Evolutionary conservation across 2,888 invertebrate genomes (phyloP), one percentile per base, ranked within the genome.

Genomic region (Drosophila yooni): DNA sequence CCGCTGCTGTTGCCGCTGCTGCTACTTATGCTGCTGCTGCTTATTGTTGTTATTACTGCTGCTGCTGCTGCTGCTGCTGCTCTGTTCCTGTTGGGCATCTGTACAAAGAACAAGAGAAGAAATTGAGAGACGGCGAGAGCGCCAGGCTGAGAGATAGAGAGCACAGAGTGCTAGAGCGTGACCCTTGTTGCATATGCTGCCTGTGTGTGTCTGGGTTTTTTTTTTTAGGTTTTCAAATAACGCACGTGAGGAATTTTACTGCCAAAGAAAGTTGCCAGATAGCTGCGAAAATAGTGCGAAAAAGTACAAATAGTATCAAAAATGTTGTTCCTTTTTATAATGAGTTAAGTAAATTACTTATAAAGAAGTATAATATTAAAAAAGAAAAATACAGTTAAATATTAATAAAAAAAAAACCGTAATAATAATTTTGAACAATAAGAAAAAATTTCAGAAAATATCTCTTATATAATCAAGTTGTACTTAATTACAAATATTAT

Each of bases 161-260:
- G 56, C 43, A 46, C 34, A 5, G 15, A 57, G 51, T 11, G 29
- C 36, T 70, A 81, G 69, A 63, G 60, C 50, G n/a, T 72, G 69
- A 66, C 76, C 87, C 76, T 72, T 83, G 83, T 85, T 85, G 86
- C 83, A 82, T 71, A 73, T 81, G 48, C 36, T 62, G 18, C 11
- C n/a, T 51, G 27, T 57, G 21, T 31, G 51, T 5, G 40, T 38
- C 38, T 40, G 29, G 6, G 5, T 25, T 27, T 56, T 46, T 63
- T 36, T 70, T 27, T 50, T 60, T 48, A 31, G 18, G 38, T 59
- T 33, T n/a, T 15, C 43, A 31, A 43, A 27, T 58, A 67, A 65
- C 56, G 83, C 77, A 79, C 87, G 81, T 81, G 81, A 74, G 71
- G n/a, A 57, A 18, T 18, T 58, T 59, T 38, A 15, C 18, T 52